Conservation (phyloP, 2,888 invertebrate genomes). For the Slavum lentiscoides region DNA sequence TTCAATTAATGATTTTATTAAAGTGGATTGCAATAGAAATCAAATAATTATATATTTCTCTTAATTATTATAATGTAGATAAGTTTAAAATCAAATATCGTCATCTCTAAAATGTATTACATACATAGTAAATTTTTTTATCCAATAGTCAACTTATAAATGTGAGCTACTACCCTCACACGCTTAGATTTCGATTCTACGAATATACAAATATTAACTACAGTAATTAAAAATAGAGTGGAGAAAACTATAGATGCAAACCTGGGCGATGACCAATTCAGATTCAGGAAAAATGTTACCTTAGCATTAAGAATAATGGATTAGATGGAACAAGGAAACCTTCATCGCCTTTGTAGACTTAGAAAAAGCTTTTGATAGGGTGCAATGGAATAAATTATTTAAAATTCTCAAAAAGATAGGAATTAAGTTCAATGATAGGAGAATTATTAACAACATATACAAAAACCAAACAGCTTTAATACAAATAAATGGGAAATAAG, state of each 20-base stretch:
- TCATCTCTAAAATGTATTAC: too few relatives aligned
- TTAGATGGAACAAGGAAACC: not conserved
- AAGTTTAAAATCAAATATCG: too few relatives aligned
- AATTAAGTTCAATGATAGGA: not conserved
- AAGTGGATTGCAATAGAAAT: too few relatives aligned
- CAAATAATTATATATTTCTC: too few relatives aligned
- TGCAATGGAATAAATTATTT: conserved; percentile 6
- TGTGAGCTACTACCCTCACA: too few relatives aligned
- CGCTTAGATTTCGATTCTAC: too few relatives aligned
- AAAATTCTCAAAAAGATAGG: conserved; percentile 11
- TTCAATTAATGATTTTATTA: too few relatives aligned
- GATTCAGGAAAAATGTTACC: too few relatives aligned
- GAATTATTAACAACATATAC: not conserved
- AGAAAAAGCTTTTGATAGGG: conserved; percentile 2
- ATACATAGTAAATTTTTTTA: too few relatives aligned
- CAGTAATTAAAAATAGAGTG: not conserved
- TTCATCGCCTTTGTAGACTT: not conserved
- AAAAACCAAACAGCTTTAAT: not conserved
- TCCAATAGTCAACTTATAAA: too few relatives aligned
- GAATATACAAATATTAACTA: not conserved
- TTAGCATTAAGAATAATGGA: not conserved
- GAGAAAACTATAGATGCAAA: not conserved
- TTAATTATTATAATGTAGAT: too few relatives aligned
- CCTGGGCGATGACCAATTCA: not conserved
- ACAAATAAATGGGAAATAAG: too few relatives aligned